A percentile compares a stretch with the other conserved stretches of the same genome.
Conservation (phyloP, 2,888 invertebrate genomes). For the Lasioglossum zephyrum region DNA sequence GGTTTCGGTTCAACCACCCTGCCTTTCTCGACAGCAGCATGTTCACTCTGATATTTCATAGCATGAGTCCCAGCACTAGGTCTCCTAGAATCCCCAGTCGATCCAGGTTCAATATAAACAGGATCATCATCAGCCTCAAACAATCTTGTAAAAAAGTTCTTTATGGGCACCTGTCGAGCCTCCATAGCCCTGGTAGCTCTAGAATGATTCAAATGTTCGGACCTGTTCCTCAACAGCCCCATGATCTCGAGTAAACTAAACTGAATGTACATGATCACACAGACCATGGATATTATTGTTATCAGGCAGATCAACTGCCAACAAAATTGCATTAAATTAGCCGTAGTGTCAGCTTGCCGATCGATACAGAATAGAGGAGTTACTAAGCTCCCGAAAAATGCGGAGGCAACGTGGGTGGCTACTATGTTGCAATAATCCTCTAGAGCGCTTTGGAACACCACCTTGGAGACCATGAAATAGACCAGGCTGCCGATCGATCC, state of each 20-base stretch:
- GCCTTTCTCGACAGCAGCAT: conserved; percentile 11
- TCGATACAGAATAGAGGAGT: conserved; percentile 71
- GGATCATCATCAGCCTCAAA: conserved; percentile 65
- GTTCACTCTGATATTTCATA: conserved; percentile 19
- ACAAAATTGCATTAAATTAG: conserved; percentile 60
- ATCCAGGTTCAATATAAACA: conserved; percentile 72
- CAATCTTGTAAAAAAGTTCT: conserved; percentile 68
- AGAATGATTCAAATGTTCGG: conserved; percentile 74
- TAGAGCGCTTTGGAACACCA: conserved; percentile 76
- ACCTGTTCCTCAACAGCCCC: conserved; percentile 74
- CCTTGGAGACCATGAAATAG: conserved; percentile 72
- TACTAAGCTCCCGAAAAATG: conserved; percentile 76
- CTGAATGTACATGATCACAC: conserved; percentile 53
- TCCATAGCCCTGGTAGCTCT: conserved; percentile 64
- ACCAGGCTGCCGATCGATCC: conserved; percentile 71
- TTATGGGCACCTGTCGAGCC: conserved; percentile 53
- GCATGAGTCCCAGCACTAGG: conserved; percentile 1
- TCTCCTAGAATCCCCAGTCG: conserved; percentile 21
- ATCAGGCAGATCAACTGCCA: conserved; percentile 76
- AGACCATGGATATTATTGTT: conserved; percentile 55
- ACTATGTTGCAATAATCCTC: conserved; percentile 82
- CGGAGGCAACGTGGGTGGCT: conserved; percentile 78
- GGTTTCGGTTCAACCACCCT: not conserved
- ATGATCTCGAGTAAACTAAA: conserved; percentile 65
- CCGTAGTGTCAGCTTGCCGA: not conserved